These are phyloP conservation scores for Stichodactyla helianthus DNA, from an alignment of 64 coral and sea anemone species.

Conservation along the genomic window DNA sequence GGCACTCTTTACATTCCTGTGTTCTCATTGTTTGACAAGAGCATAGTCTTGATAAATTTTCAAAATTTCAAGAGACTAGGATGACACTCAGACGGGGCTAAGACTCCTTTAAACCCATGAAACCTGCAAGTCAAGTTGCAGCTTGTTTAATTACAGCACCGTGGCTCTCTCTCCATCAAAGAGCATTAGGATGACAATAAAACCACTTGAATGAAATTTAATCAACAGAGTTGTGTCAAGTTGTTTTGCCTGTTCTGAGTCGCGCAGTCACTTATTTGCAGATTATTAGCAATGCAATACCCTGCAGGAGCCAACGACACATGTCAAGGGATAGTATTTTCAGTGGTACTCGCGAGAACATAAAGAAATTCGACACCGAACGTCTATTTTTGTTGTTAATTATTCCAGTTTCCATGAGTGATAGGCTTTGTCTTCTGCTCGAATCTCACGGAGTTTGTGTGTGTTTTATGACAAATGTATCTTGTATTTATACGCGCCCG, in stretches of 20 bases:
- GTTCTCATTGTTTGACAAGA: conserved; percentile 25
- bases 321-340: conserved; percentile 4
- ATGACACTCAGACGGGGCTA: conserved; percentile 39
- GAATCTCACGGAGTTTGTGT: neutral
- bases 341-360: neutral
- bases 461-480: neutral
- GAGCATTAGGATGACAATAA: conserved; percentile 82
- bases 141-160: conserved; percentile 63
- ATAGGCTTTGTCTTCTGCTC: neutral
- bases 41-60: neutral
- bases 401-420: conserved; percentile 4
- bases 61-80: conserved; percentile 20
- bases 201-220: conserved; percentile 83
- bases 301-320: neutral
- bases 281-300: conserved; percentile 60
- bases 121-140: conserved; percentile 65
- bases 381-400: conserved; percentile 27
- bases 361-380: conserved; percentile 11
- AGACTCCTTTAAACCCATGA: conserved; percentile 44
- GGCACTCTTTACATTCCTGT: conserved; percentile 27
- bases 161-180: conserved; percentile 60
- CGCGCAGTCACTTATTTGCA: conserved; percentile 61
- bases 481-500: neutral
- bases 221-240: conserved; percentile 85
- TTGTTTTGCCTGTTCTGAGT: conserved; percentile 69